Percentiles rank a stretch among this genome's conserved stretches.
Conservation (phyloP, 2,888 invertebrate genomes). For the Ormyrus rosae region DNA sequence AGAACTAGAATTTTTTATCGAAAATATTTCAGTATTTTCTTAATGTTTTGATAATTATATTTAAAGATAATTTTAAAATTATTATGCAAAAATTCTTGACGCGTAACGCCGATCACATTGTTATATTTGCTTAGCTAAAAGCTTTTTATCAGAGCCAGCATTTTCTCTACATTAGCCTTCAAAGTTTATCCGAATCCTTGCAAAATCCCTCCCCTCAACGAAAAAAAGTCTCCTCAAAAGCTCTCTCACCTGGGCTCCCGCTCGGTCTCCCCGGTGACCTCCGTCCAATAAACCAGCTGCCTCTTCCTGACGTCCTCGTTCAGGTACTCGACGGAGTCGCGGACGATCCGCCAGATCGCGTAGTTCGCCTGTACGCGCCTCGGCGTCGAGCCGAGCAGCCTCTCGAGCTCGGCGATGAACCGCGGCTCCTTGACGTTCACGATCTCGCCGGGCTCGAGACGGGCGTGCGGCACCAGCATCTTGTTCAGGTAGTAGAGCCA, state of each 20-base stretch:
- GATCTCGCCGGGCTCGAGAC: constrained; percentile 82
- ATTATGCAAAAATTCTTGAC: no score
- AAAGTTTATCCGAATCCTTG: no score
- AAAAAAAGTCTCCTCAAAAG: constrained; percentile 60
- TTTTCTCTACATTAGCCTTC: no score
- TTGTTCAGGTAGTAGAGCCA: constrained; percentile 90
- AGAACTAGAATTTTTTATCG: no score
- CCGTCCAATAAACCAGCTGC: constrained; percentile 71
- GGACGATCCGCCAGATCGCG: constrained; percentile 77
- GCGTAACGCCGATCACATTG: no score
- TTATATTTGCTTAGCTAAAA: no score
- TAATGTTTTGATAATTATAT: no score
- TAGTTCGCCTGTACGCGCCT: constrained; percentile 78
- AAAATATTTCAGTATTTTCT: no score
- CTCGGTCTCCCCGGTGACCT: constrained; percentile 72
- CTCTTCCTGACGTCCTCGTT: constrained; percentile 70
- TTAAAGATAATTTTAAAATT: no score
- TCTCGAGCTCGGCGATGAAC: constrained; percentile 46
- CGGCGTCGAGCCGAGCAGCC: constrained; percentile 38
- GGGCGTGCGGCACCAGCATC: constrained; percentile 81
- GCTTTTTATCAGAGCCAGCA: no score
- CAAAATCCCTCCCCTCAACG: no score
- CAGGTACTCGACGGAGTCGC: constrained; percentile 72
- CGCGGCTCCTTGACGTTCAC: constrained; percentile 89
- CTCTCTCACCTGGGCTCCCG: constrained; percentile 69